phyloP scores from a whole-genome alignment of 2,888 invertebrate genomes.

The Chalcosyrphus nemorum region DNA sequence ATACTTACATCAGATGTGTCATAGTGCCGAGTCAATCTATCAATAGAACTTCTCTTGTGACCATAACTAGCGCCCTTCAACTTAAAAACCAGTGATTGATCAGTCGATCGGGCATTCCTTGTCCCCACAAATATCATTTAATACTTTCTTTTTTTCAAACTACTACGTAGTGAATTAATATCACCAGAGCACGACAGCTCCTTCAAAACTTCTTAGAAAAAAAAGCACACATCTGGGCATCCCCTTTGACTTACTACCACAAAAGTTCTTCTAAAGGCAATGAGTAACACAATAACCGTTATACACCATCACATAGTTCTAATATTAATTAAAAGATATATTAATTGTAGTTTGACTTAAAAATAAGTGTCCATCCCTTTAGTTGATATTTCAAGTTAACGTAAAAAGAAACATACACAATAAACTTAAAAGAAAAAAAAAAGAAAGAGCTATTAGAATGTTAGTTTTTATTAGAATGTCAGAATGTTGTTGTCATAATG shows the following conservation, averaged over 20 bases:
- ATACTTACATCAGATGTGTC: too few species aligned
- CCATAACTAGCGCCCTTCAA: too few species aligned
- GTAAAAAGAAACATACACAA: constrained; percentile 5
- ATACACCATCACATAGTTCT: constrained; percentile 21
- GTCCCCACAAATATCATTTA: too few species aligned
- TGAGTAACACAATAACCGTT: background rate
- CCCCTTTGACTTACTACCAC: background rate
- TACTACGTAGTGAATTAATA: too few species aligned
- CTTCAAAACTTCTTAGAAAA: too few species aligned
- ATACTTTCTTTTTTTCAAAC: too few species aligned
- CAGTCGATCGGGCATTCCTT: too few species aligned
- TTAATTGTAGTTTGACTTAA: constrained; percentile 30
- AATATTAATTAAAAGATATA: constrained; percentile 15
- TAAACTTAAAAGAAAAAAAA: background rate
- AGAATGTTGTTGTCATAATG: constrained; percentile 51
- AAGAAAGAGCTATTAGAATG: constrained; percentile 17
- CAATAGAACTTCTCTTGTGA: too few species aligned
- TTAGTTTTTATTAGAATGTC: constrained; percentile 10
- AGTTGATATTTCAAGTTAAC: constrained; percentile 35
- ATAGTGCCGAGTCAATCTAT: too few species aligned
- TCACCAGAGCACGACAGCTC: too few species aligned
- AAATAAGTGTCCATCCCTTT: constrained; percentile 37
- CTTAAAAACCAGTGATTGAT: too few species aligned
- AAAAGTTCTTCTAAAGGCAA: constrained; percentile 4
- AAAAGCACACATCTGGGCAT: background rate